Conservation (phyloP, 2,113 vertebrate species). For the Podarcis raffonei region DNA sequence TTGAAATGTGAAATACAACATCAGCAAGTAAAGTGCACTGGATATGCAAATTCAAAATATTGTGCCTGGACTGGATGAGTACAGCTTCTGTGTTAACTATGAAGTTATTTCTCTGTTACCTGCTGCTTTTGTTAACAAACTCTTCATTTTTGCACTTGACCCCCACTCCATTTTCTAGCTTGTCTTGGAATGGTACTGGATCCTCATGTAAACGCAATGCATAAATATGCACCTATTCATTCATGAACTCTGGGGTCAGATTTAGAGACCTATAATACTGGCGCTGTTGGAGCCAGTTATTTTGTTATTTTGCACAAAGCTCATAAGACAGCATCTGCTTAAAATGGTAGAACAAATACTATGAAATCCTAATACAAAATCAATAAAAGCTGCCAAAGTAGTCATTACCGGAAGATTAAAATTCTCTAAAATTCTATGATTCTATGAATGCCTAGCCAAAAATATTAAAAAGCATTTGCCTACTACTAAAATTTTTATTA, state of each 20-base stretch:
- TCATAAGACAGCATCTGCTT: background rate
- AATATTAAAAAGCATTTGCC: background rate
- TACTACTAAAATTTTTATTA: background rate
- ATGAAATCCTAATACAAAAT: background rate
- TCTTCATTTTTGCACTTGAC: background rate
- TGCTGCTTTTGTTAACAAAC: background rate
- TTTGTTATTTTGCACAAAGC: background rate
- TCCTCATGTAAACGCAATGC: background rate
- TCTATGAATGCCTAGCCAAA: background rate
- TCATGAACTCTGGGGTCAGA: background rate
- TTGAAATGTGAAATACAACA: background rate
- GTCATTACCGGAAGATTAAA: background rate
- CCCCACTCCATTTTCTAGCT: background rate
- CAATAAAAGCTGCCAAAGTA: background rate
- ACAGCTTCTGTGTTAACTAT: background rate
- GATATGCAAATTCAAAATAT: constrained; percentile 9
- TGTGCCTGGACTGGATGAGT: background rate
- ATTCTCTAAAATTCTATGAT: too few species aligned
- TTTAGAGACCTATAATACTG: background rate
- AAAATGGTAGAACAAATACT: background rate
- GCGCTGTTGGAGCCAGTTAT: too few species aligned
- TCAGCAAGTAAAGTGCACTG: rapidly evolving
- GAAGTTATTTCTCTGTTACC: background rate
- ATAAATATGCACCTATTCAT: background rate
- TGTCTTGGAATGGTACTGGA: background rate